Conservation (phyloP, 2,888 invertebrate genomes). For the Strigamia maritima region DNA sequence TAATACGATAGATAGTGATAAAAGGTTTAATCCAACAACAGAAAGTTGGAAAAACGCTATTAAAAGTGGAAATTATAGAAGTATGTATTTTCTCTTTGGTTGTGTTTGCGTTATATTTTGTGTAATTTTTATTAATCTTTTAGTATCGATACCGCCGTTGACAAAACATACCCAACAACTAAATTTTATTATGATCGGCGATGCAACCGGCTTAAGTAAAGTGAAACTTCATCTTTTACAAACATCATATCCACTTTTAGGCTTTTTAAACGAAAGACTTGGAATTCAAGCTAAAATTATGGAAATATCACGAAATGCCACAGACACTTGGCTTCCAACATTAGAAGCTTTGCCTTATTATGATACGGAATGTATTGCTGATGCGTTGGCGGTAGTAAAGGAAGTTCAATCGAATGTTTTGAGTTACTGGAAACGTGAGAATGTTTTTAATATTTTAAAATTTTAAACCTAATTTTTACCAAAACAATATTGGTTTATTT, state of each 20-base stretch:
- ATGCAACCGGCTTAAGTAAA: not conserved
- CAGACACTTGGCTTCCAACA: not conserved
- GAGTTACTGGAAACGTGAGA: conserved; percentile 10
- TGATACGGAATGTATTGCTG: conserved; percentile 1
- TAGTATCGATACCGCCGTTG: not conserved
- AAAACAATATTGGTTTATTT: not conserved
- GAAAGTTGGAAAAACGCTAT: not conserved
- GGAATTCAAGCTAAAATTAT: conserved; percentile 21
- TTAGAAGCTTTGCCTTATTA: not conserved
- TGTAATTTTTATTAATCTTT: not conserved
- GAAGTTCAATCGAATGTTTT: conserved; percentile 6
- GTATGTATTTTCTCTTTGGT: not conserved
- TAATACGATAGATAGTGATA: not conserved
- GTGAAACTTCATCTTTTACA: not conserved
- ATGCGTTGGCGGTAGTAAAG: not conserved
- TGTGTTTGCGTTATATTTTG: not conserved
- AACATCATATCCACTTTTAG: not conserved
- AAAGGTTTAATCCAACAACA: not conserved
- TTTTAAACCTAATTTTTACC: not conserved
- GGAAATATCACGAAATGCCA: not conserved
- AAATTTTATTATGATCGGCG: not conserved
- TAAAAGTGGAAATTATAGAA: not conserved
- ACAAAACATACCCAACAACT: conserved; percentile 3
- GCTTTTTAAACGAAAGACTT: not conserved
- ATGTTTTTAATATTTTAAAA: not conserved